Conservation (phyloP, 2,797 vertebrate species). For the Alauda arvensis region DNA sequence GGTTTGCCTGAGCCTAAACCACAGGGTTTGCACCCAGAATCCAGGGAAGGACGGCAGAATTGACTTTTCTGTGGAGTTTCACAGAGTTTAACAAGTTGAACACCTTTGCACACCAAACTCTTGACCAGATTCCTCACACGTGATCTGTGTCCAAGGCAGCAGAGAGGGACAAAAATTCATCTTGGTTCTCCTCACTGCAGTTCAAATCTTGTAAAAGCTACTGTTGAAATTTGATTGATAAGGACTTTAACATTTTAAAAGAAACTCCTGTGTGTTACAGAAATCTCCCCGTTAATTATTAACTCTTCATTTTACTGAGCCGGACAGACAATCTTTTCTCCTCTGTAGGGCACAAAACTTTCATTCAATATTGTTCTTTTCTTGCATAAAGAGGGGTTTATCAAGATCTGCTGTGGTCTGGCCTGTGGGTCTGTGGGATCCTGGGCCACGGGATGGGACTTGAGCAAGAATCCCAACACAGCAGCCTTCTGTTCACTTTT, state of each 20-base stretch:
- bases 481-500: constrained; percentile 4
- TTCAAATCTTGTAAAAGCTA: background rate
- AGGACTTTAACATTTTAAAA: background rate
- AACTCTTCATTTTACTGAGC: background rate
- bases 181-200: background rate
- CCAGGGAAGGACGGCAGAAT: background rate
- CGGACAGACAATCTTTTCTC: background rate
- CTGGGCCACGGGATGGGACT: background rate
- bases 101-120: background rate
- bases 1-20: background rate
- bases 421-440: background rate
- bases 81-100: background rate
- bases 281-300: background rate
- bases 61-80: background rate
- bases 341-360: background rate
- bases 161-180: background rate
- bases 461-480: background rate
- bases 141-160: background rate
- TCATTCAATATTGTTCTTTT: background rate
- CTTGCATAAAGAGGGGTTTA: background rate
- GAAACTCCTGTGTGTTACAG: background rate
- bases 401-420: background rate
- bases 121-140: background rate
- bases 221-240: background rate
- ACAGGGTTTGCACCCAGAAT: background rate